phyloP scores from a whole-genome alignment of 2,888 invertebrate genomes.

The Xestoiulus laeticollis region DNA sequence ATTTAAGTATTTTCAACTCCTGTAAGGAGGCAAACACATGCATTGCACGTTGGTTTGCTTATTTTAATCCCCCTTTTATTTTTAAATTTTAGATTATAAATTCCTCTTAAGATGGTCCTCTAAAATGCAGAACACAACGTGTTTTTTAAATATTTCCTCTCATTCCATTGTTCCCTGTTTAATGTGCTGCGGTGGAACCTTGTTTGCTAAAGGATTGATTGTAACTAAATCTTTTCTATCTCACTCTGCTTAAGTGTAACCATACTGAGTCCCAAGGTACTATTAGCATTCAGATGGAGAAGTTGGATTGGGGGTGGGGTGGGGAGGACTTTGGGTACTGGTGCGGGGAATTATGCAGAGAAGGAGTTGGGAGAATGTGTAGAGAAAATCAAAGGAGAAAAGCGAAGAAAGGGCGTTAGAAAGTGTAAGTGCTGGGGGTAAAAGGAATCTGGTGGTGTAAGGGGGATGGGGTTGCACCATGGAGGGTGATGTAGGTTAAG shows the following conservation, averaged over 20 bases:
- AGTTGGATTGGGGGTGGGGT: not conserved
- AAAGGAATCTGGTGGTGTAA: not conserved
- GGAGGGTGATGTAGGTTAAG: not conserved
- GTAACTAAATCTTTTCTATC: not conserved
- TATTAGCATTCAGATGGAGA: slow-evolving; percentile 1
- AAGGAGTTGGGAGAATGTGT: not conserved
- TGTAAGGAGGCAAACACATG: too few relatives aligned
- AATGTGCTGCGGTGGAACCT: not conserved
- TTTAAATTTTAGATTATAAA: not conserved
- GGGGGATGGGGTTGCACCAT: not conserved
- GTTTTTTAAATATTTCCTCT: not conserved
- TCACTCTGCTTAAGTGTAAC: not conserved
- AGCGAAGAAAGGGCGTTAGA: not conserved
- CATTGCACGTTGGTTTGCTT: too few relatives aligned
- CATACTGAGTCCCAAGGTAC: not conserved
- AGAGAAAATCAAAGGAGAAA: not conserved
- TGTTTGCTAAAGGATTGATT: not conserved
- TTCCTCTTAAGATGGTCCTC: not conserved
- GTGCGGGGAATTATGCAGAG: slow-evolving; percentile 9
- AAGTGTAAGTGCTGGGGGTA: not conserved
- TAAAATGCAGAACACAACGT: too few relatives aligned
- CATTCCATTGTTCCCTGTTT: not conserved
- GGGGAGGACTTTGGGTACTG: not conserved
- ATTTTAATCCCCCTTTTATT: not conserved
- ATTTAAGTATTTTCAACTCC: too few relatives aligned